These are phyloP conservation scores for Adelosebastes latens DNA, from an alignment of 2,797 vertebrate genomes.

Conservation along the genomic window DNA sequence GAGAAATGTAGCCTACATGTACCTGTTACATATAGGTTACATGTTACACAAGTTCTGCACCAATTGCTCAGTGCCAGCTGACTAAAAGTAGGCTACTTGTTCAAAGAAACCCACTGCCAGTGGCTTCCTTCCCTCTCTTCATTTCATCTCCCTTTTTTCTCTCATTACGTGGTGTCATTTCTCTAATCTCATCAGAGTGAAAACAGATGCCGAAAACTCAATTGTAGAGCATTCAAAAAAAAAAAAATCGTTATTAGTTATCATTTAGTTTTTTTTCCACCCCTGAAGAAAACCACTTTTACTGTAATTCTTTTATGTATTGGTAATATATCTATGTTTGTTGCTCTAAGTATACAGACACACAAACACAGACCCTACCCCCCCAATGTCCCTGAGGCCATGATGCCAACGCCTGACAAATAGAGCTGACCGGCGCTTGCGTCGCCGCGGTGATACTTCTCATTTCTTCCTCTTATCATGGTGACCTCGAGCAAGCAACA, in stretches of 20 bases:
- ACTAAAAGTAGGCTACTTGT: not conserved
- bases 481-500: conserved; percentile 52
- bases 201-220: not conserved
- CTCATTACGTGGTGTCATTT: not conserved
- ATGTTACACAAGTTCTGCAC: not conserved
- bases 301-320: not conserved
- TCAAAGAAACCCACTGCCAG: not conserved
- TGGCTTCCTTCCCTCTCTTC: not conserved
- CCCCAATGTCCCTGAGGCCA: not conserved
- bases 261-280: not conserved
- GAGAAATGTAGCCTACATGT: not conserved
- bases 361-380: not conserved
- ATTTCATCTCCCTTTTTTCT: not conserved
- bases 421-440: conserved; percentile 1
- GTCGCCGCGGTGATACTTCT: conserved; percentile 19
- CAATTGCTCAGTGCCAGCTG: not conserved
- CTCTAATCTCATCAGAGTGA: not conserved
- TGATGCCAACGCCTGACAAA: conserved; percentile 21
- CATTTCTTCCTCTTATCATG: conserved; percentile 30
- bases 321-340: not conserved
- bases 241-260: not conserved
- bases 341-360: not conserved
- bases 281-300: not conserved
- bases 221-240: not conserved
- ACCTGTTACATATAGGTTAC: not conserved